phyloP scores from a whole-genome alignment of 1,140 invertebrate genomes.

The Drosophila burlai region DNA sequence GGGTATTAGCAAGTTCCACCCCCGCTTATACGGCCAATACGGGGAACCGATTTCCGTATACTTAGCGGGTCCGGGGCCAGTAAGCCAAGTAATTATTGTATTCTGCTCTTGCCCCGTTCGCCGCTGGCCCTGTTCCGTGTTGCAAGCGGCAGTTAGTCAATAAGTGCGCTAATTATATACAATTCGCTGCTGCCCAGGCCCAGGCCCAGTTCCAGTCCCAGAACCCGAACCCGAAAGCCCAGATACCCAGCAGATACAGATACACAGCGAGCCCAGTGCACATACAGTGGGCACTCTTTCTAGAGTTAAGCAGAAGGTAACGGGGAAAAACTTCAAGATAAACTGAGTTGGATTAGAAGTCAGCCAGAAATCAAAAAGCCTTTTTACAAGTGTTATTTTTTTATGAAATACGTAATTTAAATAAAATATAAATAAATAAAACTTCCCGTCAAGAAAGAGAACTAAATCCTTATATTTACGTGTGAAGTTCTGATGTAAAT shows the following conservation, averaged over 20 bases:
- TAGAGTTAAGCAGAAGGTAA: no score
- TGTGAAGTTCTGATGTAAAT: no score
- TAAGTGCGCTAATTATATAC: constrained; percentile 80
- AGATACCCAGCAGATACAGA: constrained; percentile 36
- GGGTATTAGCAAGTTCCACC: constrained; percentile 9
- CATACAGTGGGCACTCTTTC: constrained; percentile 29
- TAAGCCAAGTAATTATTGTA: constrained; percentile 44
- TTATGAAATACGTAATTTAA: no score
- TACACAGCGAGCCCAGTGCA: constrained; percentile 28
- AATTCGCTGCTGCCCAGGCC: constrained; percentile 53
- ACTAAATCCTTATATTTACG: no score
- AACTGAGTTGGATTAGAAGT: neutral
- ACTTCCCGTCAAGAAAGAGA: no score
- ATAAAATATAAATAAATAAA: no score
- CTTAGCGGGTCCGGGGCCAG: constrained; percentile 11
- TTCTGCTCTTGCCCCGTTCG: constrained; percentile 11
- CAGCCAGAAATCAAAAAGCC: no score
- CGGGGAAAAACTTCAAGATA: neutral
- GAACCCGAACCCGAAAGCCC: constrained; percentile 26
- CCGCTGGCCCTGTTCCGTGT: constrained; percentile 31
- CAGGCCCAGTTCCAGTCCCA: constrained; percentile 42
- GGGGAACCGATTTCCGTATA: constrained; percentile 28
- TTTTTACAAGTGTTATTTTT: no score
- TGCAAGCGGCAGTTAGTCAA: constrained; percentile 68
- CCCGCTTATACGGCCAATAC: constrained; percentile 10